These are phyloP conservation scores for Myiotriccus ornatus DNA, from an alignment of 2,797 vertebrate species.

Conservation along the genomic window DNA sequence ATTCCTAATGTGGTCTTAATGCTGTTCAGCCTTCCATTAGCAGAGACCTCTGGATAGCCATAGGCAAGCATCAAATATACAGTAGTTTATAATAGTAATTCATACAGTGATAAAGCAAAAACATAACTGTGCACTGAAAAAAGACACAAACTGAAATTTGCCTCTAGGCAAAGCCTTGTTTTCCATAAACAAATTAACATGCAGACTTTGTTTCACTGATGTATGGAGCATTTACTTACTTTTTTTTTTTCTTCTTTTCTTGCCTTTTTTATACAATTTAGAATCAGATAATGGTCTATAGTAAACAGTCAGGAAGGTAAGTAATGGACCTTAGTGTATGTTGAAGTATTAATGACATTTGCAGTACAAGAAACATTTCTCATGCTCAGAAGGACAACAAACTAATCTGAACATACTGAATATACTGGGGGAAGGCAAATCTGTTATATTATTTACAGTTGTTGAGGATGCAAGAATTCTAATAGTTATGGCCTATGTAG, in stretches of 20 bases:
- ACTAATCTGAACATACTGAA: background rate
- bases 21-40: conserved; percentile 43
- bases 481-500: background rate
- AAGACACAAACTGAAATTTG: conserved; percentile 37
- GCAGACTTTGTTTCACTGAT: background rate
- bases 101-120: conserved; percentile 31
- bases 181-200: conserved; percentile 44
- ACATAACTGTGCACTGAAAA: background rate
- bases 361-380: background rate
- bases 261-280: background rate
- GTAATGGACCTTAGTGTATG: background rate
- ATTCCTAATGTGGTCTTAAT: conserved; percentile 66
- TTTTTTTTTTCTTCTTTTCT: background rate
- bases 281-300: background rate
- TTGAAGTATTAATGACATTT: conserved; percentile 5
- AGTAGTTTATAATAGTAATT: conserved; percentile 56
- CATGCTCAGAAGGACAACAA: background rate
- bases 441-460: background rate
- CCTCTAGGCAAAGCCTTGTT: conserved; percentile 15
- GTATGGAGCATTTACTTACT: background rate
- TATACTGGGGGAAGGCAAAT: background rate
- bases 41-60: conserved; percentile 41
- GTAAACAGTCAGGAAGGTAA: background rate
- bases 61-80: conserved; percentile 56
- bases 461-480: background rate